Evolutionary conservation across 2,113 vertebrate genomes (phyloP).

Genomic region (Accipiter virgatus): DNA sequence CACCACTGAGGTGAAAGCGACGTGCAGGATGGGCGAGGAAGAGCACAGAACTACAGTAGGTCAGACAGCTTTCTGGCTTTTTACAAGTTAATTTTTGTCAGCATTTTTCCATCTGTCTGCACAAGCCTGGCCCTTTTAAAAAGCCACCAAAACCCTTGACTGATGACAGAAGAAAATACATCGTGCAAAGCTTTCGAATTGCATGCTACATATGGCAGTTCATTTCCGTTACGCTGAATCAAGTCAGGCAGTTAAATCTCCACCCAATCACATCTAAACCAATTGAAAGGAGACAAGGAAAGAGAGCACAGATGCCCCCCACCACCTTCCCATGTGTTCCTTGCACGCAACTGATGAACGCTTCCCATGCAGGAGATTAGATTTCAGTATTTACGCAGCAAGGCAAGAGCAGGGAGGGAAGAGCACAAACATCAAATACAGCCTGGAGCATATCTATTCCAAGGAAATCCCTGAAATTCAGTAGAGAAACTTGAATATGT

Average conservation of each 20-base stretch:
- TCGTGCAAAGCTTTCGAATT: background rate
- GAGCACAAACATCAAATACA: background rate
- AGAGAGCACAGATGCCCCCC: background rate
- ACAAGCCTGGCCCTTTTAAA: background rate
- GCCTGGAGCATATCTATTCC: background rate
- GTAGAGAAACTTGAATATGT: background rate
- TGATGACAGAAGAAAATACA: background rate
- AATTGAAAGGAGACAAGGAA: background rate
- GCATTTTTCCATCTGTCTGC: background rate
- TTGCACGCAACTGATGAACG: background rate
- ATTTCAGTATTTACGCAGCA: background rate
- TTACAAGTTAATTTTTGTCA: background rate
- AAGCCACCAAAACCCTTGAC: background rate
- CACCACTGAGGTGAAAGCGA: background rate
- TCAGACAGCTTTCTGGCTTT: background rate
- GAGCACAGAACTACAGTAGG: background rate
- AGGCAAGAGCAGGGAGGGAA: background rate
- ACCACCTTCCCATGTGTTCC: background rate
- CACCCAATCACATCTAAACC: background rate
- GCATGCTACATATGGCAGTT: background rate
- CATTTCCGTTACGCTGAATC: background rate
- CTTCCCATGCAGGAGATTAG: background rate
- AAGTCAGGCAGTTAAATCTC: background rate
- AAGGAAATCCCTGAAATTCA: background rate
- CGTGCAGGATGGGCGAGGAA: background rate